Percentiles rank a stretch among this genome's conserved stretches.
phyloP scores from a whole-genome alignment of 2,888 invertebrate genomes.

The Phania funesta region DNA sequence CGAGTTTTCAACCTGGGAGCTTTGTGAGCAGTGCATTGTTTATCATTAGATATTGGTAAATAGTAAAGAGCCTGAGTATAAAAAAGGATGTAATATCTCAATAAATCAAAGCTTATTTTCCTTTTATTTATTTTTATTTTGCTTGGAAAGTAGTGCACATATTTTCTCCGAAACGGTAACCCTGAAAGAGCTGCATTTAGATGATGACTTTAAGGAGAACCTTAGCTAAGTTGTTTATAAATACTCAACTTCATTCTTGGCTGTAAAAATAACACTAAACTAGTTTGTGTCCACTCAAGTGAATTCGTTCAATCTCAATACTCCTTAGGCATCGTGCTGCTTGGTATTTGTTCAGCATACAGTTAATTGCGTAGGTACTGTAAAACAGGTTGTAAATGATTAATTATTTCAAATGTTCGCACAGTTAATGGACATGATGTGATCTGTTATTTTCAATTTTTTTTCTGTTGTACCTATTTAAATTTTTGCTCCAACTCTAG shows the following conservation, averaged over 20 bases:
- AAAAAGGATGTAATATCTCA: too few relatives aligned
- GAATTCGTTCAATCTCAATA: conserved; percentile 34
- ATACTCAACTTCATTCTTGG: conserved; percentile 19
- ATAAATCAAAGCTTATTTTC: too few relatives aligned
- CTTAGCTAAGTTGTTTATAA: conserved; percentile 52
- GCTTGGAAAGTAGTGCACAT: conserved; percentile 9
- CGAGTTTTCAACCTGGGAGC: too few relatives aligned
- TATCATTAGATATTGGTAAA: too few relatives aligned
- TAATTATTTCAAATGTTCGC: conserved; percentile 41
- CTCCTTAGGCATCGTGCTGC: neutral
- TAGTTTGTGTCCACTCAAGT: conserved; percentile 17
- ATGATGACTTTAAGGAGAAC: conserved; percentile 34
- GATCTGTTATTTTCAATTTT: neutral
- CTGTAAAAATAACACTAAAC: conserved; percentile 10
- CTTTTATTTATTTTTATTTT: too few relatives aligned
- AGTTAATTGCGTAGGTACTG: conserved; percentile 33
- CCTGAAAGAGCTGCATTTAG: neutral
- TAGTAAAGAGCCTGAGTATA: too few relatives aligned
- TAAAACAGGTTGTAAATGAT: conserved; percentile 41
- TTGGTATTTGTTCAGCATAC: neutral
- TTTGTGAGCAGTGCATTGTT: too few relatives aligned
- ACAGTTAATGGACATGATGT: conserved; percentile 32
- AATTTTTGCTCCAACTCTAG: neutral
- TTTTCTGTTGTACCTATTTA: neutral
- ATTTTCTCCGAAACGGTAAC: conserved; percentile 5